Evolutionary conservation across 1,140 invertebrate species (phyloP).

Genomic region (Oppia nitens): DNA sequence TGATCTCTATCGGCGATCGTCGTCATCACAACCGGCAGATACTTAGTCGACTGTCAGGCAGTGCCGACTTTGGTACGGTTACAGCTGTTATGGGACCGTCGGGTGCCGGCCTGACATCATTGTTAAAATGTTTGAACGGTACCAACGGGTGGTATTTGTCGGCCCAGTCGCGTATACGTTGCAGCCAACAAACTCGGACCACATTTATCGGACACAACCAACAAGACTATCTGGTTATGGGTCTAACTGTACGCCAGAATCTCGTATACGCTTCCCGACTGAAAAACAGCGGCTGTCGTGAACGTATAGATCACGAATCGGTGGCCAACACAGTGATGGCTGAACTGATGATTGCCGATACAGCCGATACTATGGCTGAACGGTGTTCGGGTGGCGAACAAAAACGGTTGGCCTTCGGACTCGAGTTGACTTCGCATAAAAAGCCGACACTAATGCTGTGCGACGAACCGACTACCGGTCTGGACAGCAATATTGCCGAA

Average conservation of each 20-base stretch:
- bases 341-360: neutral
- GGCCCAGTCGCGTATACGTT: no score
- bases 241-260: constrained; percentile 11
- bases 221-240: constrained; percentile 36
- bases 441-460: constrained; percentile 13
- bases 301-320: constrained; percentile 1
- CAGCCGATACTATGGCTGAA: neutral
- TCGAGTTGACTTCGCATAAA: constrained; percentile 37
- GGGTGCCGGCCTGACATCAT: constrained; percentile 37
- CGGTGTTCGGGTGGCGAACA: constrained; percentile 54
- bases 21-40: no score
- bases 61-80: constrained; percentile 21
- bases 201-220: no score
- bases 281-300: constrained; percentile 7
- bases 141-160: neutral
- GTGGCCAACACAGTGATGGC: neutral
- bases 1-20: no score
- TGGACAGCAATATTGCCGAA: constrained; percentile 41
- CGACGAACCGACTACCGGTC: constrained; percentile 31
- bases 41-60: no score
- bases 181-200: no score
- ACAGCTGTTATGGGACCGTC: constrained; percentile 43
- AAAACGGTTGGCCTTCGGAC: constrained; percentile 80
- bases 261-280: constrained; percentile 14
- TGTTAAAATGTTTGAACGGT: constrained; percentile 23